These are phyloP conservation scores for Eupithecia subfuscata DNA, from an alignment of 2,888 invertebrate genomes.

Conservation along the genomic window DNA sequence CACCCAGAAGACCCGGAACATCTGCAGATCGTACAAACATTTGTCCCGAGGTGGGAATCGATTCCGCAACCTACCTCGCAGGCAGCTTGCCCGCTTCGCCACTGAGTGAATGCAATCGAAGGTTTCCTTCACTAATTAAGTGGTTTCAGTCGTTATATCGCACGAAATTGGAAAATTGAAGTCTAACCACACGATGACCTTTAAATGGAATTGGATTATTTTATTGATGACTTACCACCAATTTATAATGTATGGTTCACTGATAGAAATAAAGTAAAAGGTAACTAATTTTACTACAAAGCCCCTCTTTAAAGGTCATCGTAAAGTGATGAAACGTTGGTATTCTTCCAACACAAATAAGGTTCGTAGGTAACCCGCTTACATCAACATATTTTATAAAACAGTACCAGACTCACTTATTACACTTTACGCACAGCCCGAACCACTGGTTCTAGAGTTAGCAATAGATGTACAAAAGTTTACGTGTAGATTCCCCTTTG, in stretches of 20 bases:
- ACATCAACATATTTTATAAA: no score
- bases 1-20: no score
- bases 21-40: no score
- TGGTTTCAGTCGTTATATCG: conserved; percentile 1
- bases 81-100: neutral
- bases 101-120: neutral
- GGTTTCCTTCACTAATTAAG: neutral
- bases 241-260: neutral
- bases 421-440: no score
- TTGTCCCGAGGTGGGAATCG: neutral
- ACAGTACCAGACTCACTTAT: no score
- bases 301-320: no score
- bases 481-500: no score
- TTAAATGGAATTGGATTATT: neutral
- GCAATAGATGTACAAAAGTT: no score
- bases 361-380: no score
- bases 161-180: neutral
- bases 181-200: neutral
- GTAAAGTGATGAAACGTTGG: no score
- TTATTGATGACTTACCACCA: neutral
- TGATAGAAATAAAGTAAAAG: neutral
- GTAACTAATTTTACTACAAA: neutral
- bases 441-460: no score
- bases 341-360: no score
- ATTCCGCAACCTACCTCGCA: neutral